Conservation (phyloP, 2,113 vertebrate genomes). For the Opisthocomus hoazin region DNA sequence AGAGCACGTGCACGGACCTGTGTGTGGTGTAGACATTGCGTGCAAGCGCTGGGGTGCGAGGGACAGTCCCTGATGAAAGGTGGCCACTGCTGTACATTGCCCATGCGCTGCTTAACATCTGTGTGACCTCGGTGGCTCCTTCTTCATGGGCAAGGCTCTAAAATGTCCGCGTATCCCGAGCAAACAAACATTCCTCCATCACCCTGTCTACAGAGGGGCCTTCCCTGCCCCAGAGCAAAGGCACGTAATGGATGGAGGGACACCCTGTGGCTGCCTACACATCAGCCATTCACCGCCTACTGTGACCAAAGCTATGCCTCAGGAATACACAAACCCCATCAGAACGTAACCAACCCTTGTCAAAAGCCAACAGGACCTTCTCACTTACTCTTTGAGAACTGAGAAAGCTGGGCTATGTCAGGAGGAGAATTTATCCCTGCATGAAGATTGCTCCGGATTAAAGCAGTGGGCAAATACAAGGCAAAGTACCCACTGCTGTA, state of each 20-base stretch:
- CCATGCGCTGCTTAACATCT: fast-evolving
- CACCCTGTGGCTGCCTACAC: background rate
- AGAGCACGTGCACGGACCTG: fast-evolving
- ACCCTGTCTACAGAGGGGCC: background rate
- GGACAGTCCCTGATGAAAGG: background rate
- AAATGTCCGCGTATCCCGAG: background rate
- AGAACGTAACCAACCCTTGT: background rate
- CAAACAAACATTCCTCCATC: background rate
- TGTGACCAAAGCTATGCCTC: background rate
- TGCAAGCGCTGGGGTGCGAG: background rate
- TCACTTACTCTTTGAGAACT: background rate
- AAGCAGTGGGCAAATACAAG: background rate
- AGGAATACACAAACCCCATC: background rate
- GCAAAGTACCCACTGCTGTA: background rate
- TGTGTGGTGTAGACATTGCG: fast-evolving
- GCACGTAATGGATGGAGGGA: background rate
- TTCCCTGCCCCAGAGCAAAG: background rate
- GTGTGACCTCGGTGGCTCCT: background rate
- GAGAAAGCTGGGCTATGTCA: background rate
- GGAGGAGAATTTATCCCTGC: background rate
- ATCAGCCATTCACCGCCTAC: background rate
- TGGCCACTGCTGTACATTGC: no score
- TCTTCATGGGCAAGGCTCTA: background rate
- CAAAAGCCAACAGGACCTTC: background rate
- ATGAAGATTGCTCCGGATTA: background rate